Evolutionary conservation across 2,797 vertebrate species (phyloP).

Genomic region (Channallabes apus): DNA sequence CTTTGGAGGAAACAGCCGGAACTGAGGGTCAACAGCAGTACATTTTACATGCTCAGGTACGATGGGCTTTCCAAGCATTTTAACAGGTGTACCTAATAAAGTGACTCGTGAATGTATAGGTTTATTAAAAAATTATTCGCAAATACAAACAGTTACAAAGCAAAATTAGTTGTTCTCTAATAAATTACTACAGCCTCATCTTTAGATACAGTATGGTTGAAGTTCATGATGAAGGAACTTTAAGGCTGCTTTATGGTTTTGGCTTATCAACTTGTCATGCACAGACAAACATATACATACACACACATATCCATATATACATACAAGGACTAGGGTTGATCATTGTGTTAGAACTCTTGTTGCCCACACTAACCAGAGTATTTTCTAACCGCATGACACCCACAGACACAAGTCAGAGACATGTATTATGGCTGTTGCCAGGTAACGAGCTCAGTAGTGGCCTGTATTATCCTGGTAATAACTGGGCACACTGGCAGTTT

Average conservation of each 20-base stretch:
- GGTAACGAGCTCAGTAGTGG: constrained; percentile 32
- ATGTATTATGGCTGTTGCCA: constrained; percentile 35
- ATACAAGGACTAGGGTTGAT: not conserved
- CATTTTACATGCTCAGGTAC: no score
- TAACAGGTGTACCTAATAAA: no score
- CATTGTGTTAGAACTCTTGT: not conserved
- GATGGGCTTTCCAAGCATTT: no score
- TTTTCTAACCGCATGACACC: constrained; percentile 16
- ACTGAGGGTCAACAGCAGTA: no score
- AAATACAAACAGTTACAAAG: not conserved
- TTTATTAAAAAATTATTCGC: not conserved
- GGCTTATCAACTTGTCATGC: not conserved
- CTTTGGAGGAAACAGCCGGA: no score
- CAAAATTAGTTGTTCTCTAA: not conserved
- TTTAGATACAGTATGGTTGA: not conserved
- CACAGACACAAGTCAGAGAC: constrained; percentile 30
- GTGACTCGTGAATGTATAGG: no score
- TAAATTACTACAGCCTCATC: not conserved
- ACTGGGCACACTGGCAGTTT: constrained; percentile 8
- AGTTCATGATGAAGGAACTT: not conserved
- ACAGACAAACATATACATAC: not conserved
- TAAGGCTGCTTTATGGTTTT: not conserved
- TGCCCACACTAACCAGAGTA: constrained; percentile 5
- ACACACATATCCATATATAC: not conserved
- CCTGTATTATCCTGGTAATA: constrained; percentile 26